Evolutionary conservation across 2,888 invertebrate genomes (phyloP).

Genomic region (Platycheirus rosarum): DNA sequence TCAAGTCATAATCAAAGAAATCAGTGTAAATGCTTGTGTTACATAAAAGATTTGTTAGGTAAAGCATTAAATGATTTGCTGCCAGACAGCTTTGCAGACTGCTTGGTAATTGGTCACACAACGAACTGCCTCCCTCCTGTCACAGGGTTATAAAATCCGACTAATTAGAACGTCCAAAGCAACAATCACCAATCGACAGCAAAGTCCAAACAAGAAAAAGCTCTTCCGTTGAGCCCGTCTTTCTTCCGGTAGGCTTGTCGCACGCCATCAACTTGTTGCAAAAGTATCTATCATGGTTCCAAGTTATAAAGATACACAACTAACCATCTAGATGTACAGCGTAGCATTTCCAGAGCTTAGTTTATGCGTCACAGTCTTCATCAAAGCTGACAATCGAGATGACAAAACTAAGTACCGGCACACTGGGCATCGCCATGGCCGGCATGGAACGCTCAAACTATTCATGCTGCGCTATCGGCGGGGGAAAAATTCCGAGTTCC

Average conservation of each 20-base stretch:
- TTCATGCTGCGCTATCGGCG: slow-evolving; percentile 53
- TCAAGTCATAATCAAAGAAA: slow-evolving; percentile 22
- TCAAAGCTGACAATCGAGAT: slow-evolving; percentile 17
- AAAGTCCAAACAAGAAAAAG: slow-evolving; percentile 9
- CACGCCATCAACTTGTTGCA: slow-evolving; percentile 35
- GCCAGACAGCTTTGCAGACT: slow-evolving; percentile 60
- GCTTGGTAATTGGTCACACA: slow-evolving; percentile 34
- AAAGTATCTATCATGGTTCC: slow-evolving; percentile 5
- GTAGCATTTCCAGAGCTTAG: slow-evolving; percentile 3
- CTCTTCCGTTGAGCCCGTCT: slow-evolving; percentile 17
- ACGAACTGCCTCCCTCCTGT: slow-evolving; percentile 1
- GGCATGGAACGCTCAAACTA: slow-evolving; percentile 22
- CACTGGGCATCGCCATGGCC: slow-evolving; percentile 1
- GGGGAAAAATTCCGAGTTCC: slow-evolving; percentile 61
- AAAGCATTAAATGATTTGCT: slow-evolving; percentile 40
- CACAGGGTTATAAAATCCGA: slow-evolving; percentile 30
- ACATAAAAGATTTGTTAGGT: slow-evolving; percentile 25
- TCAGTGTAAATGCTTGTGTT: slow-evolving; percentile 19
- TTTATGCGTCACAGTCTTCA: slow-evolving; percentile 35
- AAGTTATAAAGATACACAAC: neutral
- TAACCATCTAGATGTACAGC: slow-evolving; percentile 2
- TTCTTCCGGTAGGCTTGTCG: slow-evolving; percentile 54
- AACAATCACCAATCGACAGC: slow-evolving; percentile 37
- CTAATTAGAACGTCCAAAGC: slow-evolving; percentile 46
- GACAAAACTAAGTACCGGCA: slow-evolving; percentile 20